A percentile compares a stretch with the other conserved stretches of the same genome.
Evolutionary conservation across 2,797 vertebrate species (phyloP).

Genomic region (Cossypha heuglini): DNA sequence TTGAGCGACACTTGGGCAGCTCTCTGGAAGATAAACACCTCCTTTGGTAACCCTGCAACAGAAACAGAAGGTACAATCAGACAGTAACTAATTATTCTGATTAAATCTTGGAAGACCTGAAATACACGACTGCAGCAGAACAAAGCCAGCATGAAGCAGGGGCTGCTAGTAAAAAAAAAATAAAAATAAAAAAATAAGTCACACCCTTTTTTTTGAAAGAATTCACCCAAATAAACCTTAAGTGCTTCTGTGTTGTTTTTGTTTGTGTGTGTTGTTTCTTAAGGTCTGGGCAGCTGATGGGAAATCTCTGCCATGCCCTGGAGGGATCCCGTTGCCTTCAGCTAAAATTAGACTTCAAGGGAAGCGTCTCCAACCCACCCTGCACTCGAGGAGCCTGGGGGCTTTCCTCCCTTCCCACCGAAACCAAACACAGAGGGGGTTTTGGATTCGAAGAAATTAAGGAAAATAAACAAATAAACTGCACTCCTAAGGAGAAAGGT

Average conservation of each 20-base stretch:
- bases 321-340: background rate
- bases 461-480: background rate
- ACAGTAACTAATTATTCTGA: conserved; percentile 66
- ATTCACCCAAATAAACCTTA: conserved; percentile 11
- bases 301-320: background rate
- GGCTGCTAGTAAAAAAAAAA: background rate
- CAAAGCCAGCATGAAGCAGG: background rate
- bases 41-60: conserved; percentile 57
- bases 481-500: background rate
- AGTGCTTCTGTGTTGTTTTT: background rate
- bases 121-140: conserved; percentile 44
- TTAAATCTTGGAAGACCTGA: conserved; percentile 53
- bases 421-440: background rate
- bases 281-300: background rate
- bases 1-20: conserved; percentile 41
- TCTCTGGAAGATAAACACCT: conserved; percentile 24
- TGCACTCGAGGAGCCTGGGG: rapidly evolving
- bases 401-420: background rate
- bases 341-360: conserved; percentile 57
- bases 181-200: background rate
- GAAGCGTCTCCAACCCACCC: background rate
- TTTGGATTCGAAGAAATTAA: background rate
- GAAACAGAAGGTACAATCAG: conserved; percentile 59
- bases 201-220: conserved; percentile 20
- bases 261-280: background rate